These are phyloP conservation scores for Scophthalmus maximus DNA, from an alignment of 2,113 vertebrate genomes.

Conservation along the genomic window DNA sequence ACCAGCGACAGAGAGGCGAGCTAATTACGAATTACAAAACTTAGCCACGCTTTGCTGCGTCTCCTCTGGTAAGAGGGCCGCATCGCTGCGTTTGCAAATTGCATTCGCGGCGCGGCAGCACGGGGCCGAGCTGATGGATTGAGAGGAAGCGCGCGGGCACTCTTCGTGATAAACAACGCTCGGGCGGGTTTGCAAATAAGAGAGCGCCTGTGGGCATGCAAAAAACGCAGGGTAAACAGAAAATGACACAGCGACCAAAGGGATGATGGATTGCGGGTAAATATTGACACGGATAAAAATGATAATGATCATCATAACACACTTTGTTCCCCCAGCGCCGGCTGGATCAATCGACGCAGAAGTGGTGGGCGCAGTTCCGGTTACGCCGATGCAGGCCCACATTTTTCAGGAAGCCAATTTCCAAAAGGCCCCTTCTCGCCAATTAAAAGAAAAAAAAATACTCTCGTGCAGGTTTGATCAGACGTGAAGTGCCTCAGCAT, in stretches of 20 bases:
- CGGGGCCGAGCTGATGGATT: slow-evolving; percentile 65
- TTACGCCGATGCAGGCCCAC: background rate
- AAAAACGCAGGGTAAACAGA: slow-evolving; percentile 58
- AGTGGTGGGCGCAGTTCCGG: background rate
- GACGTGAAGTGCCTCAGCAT: slow-evolving; percentile 34
- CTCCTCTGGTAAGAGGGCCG: slow-evolving; percentile 50
- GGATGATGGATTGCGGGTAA: slow-evolving; percentile 65
- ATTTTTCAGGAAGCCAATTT: background rate
- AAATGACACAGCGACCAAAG: slow-evolving; percentile 52
- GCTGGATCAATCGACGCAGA: background rate
- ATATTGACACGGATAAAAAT: slow-evolving; percentile 61
- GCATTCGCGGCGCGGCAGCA: slow-evolving; percentile 58
- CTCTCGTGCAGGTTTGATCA: slow-evolving; percentile 21
- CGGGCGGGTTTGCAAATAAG: slow-evolving; percentile 64
- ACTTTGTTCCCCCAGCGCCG: slow-evolving; percentile 7
- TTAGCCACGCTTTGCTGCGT: slow-evolving; percentile 69
- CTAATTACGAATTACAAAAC: slow-evolving; percentile 77
- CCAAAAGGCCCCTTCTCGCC: slow-evolving; percentile 36
- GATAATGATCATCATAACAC: slow-evolving; percentile 59
- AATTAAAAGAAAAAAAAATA: slow-evolving; percentile 62
- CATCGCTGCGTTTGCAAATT: slow-evolving; percentile 74
- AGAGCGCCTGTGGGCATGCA: slow-evolving; percentile 60
- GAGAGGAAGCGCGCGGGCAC: slow-evolving; percentile 54
- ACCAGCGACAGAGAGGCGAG: slow-evolving; percentile 66
- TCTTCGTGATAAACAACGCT: slow-evolving; percentile 61